Base-by-base conservation (phyloP, 2,797 vertebrate species). In the Cyprinella venusta region DNA sequence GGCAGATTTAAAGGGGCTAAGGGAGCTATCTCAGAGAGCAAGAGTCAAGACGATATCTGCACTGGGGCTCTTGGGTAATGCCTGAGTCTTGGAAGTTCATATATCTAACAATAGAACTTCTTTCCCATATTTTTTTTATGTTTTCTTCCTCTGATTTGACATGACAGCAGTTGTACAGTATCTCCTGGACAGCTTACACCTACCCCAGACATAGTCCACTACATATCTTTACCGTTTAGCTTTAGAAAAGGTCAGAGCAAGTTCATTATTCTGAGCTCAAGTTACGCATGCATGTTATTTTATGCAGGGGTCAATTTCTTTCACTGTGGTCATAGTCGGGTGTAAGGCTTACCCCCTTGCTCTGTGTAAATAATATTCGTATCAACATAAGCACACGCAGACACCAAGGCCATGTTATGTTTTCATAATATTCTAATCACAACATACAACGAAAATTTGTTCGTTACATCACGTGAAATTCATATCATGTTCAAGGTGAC, bases 231-330 rank as follows among this genome's bases (percentile, higher is more conserved):
- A 76, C 42, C 19, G 12, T 75, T 33, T 2, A 61, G 54, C 69
- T 70, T 13, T 42, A 64, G 42, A 50, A 72, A 75, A 77, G 54
- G 10, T 75, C 68, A 36, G 92, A 84, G 90, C 91, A 84, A 89
- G 91, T 87, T 93, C 93, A 94, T 92, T 92, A 92, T 93, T 94
- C 91, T 85, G 89, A 89, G 89, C 85, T 93, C 89, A 86, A 79
- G 78, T 90, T 90, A 91, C 89, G 65, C 91, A 75, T 87, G 76
- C 74, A 84, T 92, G 89, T 92, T 94, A 92, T 94, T 92, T 87
- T 93, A 93, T 91, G 92, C 91, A 91, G 89, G 70, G 87, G 89
- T 92, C 91, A 91, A 89, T 93, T 88, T 91, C 30, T 90, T 68
- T 64, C 63, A 24, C 70, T 76, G 68, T 42, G 74, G 72, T 67